A percentile compares a stretch with the other conserved stretches of the same genome.
phyloP scores from a whole-genome alignment of 2,113 vertebrate genomes.

The Osmerus mordax region DNA sequence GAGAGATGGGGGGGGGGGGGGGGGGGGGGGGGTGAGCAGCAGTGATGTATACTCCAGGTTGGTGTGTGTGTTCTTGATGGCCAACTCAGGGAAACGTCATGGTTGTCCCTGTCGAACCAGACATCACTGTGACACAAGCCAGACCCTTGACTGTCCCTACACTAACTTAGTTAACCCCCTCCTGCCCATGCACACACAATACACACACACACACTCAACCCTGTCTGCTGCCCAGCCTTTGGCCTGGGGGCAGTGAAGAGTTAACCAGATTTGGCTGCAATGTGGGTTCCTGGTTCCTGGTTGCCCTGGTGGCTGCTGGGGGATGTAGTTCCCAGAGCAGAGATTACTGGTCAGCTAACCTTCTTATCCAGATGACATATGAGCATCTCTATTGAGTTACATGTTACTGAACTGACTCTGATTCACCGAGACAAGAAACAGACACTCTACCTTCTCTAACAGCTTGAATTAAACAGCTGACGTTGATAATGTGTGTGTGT shows the following conservation, averaged over 20 bases:
- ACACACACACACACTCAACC: constrained; percentile 30
- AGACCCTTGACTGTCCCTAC: constrained; percentile 80
- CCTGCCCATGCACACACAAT: constrained; percentile 49
- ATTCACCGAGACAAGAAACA: too few relatives aligned
- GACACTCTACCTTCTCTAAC: too few relatives aligned
- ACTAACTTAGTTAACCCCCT: constrained; percentile 83
- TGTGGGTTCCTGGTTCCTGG: background rate
- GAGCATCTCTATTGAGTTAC: too few relatives aligned
- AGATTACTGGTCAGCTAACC: too few relatives aligned
- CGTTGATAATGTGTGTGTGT: constrained; percentile 74
- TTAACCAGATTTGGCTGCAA: constrained; percentile 68
- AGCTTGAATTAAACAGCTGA: constrained; percentile 32
- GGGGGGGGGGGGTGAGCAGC: background rate
- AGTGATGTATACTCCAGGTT: too few relatives aligned
- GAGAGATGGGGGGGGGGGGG: too few relatives aligned
- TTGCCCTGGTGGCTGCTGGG: too few relatives aligned
- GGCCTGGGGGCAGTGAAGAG: constrained; percentile 65
- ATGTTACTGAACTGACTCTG: too few relatives aligned
- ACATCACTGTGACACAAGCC: constrained; percentile 73
- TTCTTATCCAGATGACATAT: too few relatives aligned
- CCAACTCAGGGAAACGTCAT: too few relatives aligned
- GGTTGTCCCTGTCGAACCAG: background rate
- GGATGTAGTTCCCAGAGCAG: too few relatives aligned
- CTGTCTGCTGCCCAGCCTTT: constrained; percentile 63
- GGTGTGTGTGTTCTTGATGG: too few relatives aligned